Conservation (phyloP, 2,888 invertebrate genomes). For the Buathra laborator region DNA sequence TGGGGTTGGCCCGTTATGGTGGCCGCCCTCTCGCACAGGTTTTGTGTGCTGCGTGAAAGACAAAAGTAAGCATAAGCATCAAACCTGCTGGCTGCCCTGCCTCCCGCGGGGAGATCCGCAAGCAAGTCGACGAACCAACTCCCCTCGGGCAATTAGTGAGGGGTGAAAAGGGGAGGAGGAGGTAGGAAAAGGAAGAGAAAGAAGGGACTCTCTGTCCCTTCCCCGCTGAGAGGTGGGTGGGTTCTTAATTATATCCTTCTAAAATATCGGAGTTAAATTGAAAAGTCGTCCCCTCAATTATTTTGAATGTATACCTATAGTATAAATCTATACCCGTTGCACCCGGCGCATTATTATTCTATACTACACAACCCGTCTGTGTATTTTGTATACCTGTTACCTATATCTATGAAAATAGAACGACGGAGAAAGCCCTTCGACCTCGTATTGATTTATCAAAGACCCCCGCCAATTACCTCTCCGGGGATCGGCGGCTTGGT, state of each 20-base stretch:
- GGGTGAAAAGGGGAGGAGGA: constrained; percentile 59
- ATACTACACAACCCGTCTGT: background rate
- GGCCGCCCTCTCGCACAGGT: constrained; percentile 30
- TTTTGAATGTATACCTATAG: constrained; percentile 74
- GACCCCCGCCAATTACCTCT: constrained; percentile 72
- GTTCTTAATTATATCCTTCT: constrained; percentile 82
- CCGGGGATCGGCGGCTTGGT: constrained; percentile 66
- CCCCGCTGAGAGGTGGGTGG: constrained; percentile 70
- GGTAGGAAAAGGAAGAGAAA: constrained; percentile 16
- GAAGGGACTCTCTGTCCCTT: constrained; percentile 26
- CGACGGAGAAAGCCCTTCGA: constrained; percentile 66
- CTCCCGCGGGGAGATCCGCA: constrained; percentile 43
- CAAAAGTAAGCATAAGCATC: constrained; percentile 62
- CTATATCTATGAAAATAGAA: constrained; percentile 66
- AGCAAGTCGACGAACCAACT: constrained; percentile 40
- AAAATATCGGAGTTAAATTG: constrained; percentile 83
- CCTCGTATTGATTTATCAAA: constrained; percentile 79
- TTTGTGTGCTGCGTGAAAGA: constrained; percentile 54
- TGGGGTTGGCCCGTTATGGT: constrained; percentile 43
- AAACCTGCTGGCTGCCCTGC: constrained; percentile 46
- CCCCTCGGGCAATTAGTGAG: constrained; percentile 65
- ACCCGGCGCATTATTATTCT: constrained; percentile 37
- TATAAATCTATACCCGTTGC: constrained; percentile 46
- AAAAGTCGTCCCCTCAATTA: constrained; percentile 82
- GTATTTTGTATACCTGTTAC: constrained; percentile 50